A percentile compares a stretch with the other conserved stretches of the same genome.
phyloP scores from a whole-genome alignment of 1,140 invertebrate species.

The Chionoecetes opilio region DNA sequence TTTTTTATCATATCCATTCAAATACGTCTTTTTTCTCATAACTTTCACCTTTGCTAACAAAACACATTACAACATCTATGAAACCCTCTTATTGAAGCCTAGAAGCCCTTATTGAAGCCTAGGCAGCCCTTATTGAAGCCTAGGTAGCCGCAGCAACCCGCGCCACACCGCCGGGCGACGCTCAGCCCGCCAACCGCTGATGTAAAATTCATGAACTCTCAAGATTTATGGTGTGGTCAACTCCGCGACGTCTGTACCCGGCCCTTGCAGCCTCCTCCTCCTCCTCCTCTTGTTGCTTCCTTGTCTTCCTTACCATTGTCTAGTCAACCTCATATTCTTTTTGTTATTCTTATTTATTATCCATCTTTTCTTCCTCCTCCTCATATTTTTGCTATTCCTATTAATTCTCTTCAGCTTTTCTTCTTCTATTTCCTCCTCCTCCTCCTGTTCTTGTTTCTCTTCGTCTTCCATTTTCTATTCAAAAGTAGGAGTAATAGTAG shows the following conservation, averaged over 20 bases:
- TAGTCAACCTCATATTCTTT: neutral
- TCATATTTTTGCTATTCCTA: too few species aligned
- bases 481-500: too few species aligned
- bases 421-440: neutral
- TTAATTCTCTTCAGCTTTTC: neutral
- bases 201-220: constrained; percentile 58
- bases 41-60: neutral
- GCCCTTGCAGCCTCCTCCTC: constrained; percentile 31
- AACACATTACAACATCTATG: too few species aligned
- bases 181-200: neutral
- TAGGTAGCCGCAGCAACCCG: too few species aligned
- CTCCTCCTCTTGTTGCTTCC: neutral
- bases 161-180: neutral
- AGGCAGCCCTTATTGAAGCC: too few species aligned
- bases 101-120: too few species aligned
- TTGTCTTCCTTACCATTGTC: neutral
- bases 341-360: neutral
- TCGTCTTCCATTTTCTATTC: neutral
- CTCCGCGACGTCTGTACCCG: constrained; percentile 2
- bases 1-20: too few species aligned
- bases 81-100: neutral
- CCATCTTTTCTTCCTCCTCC: neutral
- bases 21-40: too few species aligned
- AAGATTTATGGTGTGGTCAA: constrained; percentile 66
- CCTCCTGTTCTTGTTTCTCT: neutral